Percentiles rank a stretch among this genome's conserved stretches.
phyloP scores from a whole-genome alignment of 1,140 invertebrate genomes.

The Amphibalanus amphitrite region DNA sequence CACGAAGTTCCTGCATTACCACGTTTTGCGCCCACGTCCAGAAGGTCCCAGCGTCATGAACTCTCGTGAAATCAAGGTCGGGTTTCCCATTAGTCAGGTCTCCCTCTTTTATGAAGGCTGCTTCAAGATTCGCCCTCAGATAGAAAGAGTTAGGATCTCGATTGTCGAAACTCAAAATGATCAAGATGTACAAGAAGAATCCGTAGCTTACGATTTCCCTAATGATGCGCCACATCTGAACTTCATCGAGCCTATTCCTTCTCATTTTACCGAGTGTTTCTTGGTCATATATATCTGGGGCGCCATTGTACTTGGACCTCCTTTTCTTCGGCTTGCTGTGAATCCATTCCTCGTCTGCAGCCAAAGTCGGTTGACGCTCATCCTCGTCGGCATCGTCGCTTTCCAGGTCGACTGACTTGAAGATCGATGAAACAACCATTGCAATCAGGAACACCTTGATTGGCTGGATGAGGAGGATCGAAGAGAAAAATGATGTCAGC shows the following conservation, averaged over 20 bases:
- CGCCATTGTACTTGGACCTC: too few species aligned
- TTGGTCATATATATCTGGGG: conserved; percentile 10
- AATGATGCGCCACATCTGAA: conserved; percentile 20
- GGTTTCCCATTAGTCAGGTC: conserved; percentile 10
- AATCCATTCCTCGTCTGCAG: conserved; percentile 20
- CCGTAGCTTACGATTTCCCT: conserved; percentile 32
- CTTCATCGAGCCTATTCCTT: too few species aligned
- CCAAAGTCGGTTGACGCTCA: conserved; percentile 26
- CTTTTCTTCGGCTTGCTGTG: neutral
- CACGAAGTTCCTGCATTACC: conserved; percentile 28
- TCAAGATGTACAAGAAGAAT: conserved; percentile 34
- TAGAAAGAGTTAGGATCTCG: conserved; percentile 27
- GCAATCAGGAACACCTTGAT: conserved; percentile 27
- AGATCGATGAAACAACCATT: conserved; percentile 30
- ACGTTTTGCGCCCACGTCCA: conserved; percentile 30
- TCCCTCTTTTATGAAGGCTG: conserved; percentile 23
- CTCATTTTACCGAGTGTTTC: too few species aligned
- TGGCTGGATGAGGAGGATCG: conserved; percentile 22
- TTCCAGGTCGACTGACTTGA: conserved; percentile 25
- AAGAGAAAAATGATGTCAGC: conserved; percentile 34
- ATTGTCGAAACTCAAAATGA: conserved; percentile 32
- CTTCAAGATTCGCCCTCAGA: conserved; percentile 27
- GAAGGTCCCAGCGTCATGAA: conserved; percentile 15
- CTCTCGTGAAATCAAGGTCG: conserved; percentile 5
- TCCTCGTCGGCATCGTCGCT: conserved; percentile 33